phyloP scores from a whole-genome alignment of 2,888 invertebrate genomes.

The Tipula confusa region DNA sequence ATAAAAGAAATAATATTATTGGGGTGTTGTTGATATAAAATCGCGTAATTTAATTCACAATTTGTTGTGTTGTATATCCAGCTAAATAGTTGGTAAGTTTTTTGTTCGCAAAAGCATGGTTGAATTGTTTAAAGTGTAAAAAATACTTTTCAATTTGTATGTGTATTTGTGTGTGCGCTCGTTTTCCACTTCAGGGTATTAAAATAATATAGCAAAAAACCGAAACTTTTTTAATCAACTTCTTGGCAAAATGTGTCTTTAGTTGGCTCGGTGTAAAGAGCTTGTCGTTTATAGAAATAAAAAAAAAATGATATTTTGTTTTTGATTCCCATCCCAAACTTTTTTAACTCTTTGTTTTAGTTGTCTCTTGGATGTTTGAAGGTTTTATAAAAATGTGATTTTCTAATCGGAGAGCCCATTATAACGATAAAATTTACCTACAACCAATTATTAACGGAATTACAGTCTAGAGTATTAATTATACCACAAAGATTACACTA shows the following conservation, averaged over 20 bases:
- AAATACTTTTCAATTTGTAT: neutral
- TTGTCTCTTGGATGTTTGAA: neutral
- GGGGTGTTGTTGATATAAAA: neutral
- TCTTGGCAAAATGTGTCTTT: neutral
- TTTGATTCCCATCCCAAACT: neutral
- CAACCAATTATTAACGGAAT: too few relatives aligned
- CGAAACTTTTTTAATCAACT: neutral
- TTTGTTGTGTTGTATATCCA: neutral
- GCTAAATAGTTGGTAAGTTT: neutral
- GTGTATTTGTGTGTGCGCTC: neutral
- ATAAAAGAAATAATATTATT: neutral
- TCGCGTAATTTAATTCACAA: neutral
- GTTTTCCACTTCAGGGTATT: neutral
- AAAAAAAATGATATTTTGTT: neutral
- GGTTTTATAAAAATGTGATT: neutral
- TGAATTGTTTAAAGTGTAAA: conserved; percentile 5
- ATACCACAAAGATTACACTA: too few relatives aligned
- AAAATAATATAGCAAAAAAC: conserved; percentile 21
- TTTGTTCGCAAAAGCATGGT: neutral
- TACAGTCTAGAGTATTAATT: too few relatives aligned
- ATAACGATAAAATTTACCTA: too few relatives aligned
- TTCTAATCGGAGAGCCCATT: too few relatives aligned
- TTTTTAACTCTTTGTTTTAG: neutral
- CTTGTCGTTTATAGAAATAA: neutral
- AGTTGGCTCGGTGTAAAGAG: too few relatives aligned